Evolutionary conservation across 2,113 vertebrate genomes (phyloP).

Genomic region (Odocoileus hemionus): DNA sequence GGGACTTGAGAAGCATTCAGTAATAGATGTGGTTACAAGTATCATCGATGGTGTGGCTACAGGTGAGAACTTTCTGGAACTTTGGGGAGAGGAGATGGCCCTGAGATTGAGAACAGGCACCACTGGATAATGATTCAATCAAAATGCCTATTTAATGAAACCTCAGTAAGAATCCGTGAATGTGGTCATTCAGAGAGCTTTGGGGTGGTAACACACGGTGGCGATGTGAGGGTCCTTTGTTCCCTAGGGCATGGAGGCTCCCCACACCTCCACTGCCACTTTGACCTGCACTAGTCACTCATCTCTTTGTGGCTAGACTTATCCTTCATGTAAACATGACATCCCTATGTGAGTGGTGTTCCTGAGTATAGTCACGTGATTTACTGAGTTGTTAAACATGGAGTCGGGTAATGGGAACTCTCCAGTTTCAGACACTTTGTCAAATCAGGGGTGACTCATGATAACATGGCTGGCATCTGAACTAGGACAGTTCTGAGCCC

Average conservation of each 20-base stretch:
- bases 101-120: not conserved
- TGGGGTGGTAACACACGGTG: not conserved
- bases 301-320: not conserved
- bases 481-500: not conserved
- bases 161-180: not conserved
- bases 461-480: not conserved
- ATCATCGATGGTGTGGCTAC: not conserved
- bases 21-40: not conserved
- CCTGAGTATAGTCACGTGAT: not conserved
- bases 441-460: not conserved
- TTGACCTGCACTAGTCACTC: not conserved
- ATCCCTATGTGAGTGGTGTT: not conserved
- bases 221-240: not conserved
- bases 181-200: not conserved
- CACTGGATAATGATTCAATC: rapidly evolving
- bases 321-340: too few relatives aligned
- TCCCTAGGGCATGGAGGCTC: not conserved
- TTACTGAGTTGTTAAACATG: not conserved
- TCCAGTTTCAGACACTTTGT: not conserved
- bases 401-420: not conserved
- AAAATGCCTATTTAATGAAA: not conserved
- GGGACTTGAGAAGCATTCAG: not conserved
- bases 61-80: not conserved
- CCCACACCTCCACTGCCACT: not conserved
- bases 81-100: not conserved